A percentile compares a stretch with the other conserved stretches of the same genome.
These are phyloP conservation scores for Porites cylindrica DNA, from an alignment of 92 coral and sea anemone species.

Conservation along the genomic window DNA sequence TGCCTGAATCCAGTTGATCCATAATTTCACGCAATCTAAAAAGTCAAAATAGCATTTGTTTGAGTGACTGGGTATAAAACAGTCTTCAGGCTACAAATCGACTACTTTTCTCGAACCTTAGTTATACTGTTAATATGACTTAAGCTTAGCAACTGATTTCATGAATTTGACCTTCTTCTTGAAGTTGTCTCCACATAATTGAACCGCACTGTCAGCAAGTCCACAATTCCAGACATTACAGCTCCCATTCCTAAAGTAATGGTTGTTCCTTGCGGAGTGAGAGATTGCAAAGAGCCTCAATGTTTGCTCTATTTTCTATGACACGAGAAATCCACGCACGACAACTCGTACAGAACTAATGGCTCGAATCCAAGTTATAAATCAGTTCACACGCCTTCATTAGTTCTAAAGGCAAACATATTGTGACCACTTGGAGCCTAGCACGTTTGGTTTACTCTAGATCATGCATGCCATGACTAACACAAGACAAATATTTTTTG, in stretches of 20 bases:
- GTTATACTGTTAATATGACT: too few relatives aligned
- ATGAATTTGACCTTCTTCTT: background rate
- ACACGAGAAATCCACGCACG: too few relatives aligned
- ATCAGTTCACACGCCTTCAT: too few relatives aligned
- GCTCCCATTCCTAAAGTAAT: background rate
- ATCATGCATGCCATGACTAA: background rate
- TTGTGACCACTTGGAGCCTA: background rate
- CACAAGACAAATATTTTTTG: background rate
- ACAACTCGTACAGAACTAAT: too few relatives aligned
- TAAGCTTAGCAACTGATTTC: too few relatives aligned
- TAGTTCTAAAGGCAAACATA: too few relatives aligned
- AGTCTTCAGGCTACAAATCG: background rate
- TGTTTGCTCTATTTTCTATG: too few relatives aligned
- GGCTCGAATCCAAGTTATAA: too few relatives aligned
- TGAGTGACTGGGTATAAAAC: background rate
- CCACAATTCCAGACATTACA: background rate
- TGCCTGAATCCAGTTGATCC: conserved; percentile 81
- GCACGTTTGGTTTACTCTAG: background rate
- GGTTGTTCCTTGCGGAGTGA: too few relatives aligned
- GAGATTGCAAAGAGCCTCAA: too few relatives aligned
- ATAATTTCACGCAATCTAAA: conserved; percentile 75
- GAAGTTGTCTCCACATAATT: background rate
- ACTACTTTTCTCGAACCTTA: background rate
- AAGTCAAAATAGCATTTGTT: background rate
- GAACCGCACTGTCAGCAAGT: background rate